Evolutionary conservation across 1,140 invertebrate species (phyloP), one percentile per base, ranked within the genome.

Genomic region (Drosophila insularis): DNA sequence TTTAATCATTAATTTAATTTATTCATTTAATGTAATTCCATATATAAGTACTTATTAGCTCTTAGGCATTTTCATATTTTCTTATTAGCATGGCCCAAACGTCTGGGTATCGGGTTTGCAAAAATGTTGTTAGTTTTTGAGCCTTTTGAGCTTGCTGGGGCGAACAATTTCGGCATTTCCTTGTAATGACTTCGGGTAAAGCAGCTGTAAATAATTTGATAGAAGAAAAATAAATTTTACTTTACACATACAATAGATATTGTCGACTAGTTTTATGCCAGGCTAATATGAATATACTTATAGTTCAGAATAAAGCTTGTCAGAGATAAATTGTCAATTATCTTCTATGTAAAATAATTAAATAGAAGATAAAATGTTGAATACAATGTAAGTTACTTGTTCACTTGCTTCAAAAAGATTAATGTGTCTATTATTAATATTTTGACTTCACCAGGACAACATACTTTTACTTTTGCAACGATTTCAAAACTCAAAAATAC

Each of bases 161-260:
- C n/a, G 92, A 91, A 72, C 93, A 93, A 64, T 92, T 91, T 43
- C 91, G 68, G 65, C 93, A 93, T 73, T 93, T 93, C 60, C 92
- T 91, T 56, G 92, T 92, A 70, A 93, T 93, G 37, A 93, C 93
- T 90, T 93, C 92, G 0, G 93, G 93, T 8, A 93, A 81, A 55
- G 92, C 92, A 89, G 92, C 93, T 93, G 81, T n/a, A 78, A 72
- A 69, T 7, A 40, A 11, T 27, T 35, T 17, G n/a, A 77, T 32
- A 70, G 8, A 31, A 19, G 40, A 40, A 62, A n/a, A 55, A 4
- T 39, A 35, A 55, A 46, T 7, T n/a, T 14, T 11, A 19, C 23
- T 46, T 37, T 54, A 21, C n/a, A n/a, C n/a, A n/a, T n/a, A n/a
- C 21, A 14, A 50, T 21, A 50, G 10, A 10, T 17, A 50, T 35